A percentile compares a stretch with the other conserved stretches of the same genome.
Conservation (phyloP, 2,797 vertebrate genomes). For the Sebastes paucispinis region DNA sequence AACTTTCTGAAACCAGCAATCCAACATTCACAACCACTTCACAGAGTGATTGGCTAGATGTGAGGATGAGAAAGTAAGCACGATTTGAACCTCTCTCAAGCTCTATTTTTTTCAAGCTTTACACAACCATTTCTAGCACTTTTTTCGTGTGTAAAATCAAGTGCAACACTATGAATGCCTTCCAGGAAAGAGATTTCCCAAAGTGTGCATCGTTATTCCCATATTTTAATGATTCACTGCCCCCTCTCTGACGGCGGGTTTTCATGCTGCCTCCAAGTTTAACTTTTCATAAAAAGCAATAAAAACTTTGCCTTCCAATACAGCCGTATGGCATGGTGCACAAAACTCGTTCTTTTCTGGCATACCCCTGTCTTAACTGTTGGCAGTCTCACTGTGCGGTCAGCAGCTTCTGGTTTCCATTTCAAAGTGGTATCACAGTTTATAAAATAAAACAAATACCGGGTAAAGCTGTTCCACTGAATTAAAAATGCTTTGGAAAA, state of each 20-base stretch:
- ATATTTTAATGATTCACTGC: not conserved
- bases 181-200: too few relatives aligned
- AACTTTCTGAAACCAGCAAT: not conserved
- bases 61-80: not conserved
- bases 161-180: not conserved
- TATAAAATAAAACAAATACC: not conserved
- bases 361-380: not conserved
- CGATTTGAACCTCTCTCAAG: not conserved
- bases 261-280: not conserved
- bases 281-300: not conserved
- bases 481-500: not conserved
- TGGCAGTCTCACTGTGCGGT: not conserved
- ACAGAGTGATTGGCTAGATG: not conserved
- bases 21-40: not conserved
- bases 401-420: not conserved
- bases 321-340: not conserved
- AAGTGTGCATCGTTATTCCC: not conserved
- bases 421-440: not conserved
- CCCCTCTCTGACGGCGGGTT: too few relatives aligned
- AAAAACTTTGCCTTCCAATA: not conserved
- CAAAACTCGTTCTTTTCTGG: not conserved
- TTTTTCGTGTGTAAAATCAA: too few relatives aligned
- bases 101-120: not conserved
- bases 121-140: not conserved
- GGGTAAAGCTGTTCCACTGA: not conserved